phyloP scores from a whole-genome alignment of 2,797 vertebrate species.

The Zalophus californianus region DNA sequence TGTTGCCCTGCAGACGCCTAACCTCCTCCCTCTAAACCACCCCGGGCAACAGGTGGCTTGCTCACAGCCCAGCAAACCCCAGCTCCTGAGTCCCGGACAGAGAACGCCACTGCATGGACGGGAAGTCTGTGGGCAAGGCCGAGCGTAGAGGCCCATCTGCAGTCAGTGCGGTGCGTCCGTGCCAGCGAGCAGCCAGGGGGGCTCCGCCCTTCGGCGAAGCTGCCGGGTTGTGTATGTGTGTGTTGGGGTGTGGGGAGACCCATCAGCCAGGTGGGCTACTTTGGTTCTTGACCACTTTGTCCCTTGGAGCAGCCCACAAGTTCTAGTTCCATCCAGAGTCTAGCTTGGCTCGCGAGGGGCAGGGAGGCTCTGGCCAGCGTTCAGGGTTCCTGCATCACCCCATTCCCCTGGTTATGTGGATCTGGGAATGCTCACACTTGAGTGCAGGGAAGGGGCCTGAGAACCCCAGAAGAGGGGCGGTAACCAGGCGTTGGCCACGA shows the following conservation, averaged over 20 bases:
- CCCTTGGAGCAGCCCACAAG: neutral
- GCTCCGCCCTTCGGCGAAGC: neutral
- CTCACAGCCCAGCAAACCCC: neutral
- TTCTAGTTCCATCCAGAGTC: neutral
- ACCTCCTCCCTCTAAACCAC: neutral
- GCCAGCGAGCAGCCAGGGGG: neutral
- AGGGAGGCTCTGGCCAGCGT: neutral
- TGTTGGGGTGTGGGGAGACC: too few relatives aligned
- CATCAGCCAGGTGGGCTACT: neutral
- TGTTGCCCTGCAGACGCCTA: neutral
- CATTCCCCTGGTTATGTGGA: neutral
- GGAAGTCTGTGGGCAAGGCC: neutral
- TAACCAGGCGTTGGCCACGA: accelerated
- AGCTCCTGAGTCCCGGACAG: neutral
- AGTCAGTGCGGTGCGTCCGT: accelerated
- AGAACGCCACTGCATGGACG: neutral
- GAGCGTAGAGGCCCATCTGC: accelerated
- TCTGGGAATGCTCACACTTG: neutral
- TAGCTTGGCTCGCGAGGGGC: neutral
- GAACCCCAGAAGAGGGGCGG: too few relatives aligned
- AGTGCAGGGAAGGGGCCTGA: neutral
- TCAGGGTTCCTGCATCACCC: accelerated
- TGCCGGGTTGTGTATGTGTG: accelerated
- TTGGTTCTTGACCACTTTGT: neutral
- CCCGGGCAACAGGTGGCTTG: accelerated